Conservation (phyloP, 37 sponge, comb jelly and placozoan genomes). For the Beroe forskalii region DNA sequence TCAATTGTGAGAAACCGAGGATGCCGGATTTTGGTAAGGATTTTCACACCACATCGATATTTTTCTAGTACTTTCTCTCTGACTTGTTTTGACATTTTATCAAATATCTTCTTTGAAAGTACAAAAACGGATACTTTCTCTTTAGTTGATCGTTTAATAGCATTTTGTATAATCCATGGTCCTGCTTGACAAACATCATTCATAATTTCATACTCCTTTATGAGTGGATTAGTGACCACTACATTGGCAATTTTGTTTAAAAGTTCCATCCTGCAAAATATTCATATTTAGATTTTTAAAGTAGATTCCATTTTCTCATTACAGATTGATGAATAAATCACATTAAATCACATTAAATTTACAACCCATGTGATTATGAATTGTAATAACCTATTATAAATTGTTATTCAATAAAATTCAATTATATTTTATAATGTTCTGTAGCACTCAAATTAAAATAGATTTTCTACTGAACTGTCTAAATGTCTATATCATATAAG, state of each 20-base stretch:
- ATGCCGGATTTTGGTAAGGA: conserved; percentile 44
- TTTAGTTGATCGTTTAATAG: conserved; percentile 40
- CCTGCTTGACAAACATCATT: conserved; percentile 44
- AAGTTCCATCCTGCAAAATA: conserved; percentile 23
- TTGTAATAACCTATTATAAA: not conserved
- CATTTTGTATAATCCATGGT: conserved; percentile 63
- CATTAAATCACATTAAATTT: no score
- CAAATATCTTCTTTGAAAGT: conserved; percentile 63
- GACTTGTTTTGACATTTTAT: conserved; percentile 8
- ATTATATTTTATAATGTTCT: no score
- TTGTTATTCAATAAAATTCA: not conserved
- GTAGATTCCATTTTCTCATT: no score
- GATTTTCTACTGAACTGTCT: no score
- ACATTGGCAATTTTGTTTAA: conserved; percentile 50
- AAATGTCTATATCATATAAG: no score
- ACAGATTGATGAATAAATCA: no score
- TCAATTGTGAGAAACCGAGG: conserved; percentile 26
- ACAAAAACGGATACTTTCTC: conserved; percentile 53
- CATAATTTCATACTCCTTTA: conserved; percentile 26
- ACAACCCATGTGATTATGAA: no score
- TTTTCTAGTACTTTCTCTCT: conserved; percentile 10
- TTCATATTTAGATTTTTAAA: not conserved
- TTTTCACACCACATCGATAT: conserved; percentile 38
- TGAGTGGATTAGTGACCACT: conserved; percentile 30
- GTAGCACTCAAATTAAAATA: no score